A percentile compares a stretch with the other conserved stretches of the same genome.
Evolutionary conservation across 2,113 vertebrate genomes (phyloP).

Genomic region (Octodon degus): DNA sequence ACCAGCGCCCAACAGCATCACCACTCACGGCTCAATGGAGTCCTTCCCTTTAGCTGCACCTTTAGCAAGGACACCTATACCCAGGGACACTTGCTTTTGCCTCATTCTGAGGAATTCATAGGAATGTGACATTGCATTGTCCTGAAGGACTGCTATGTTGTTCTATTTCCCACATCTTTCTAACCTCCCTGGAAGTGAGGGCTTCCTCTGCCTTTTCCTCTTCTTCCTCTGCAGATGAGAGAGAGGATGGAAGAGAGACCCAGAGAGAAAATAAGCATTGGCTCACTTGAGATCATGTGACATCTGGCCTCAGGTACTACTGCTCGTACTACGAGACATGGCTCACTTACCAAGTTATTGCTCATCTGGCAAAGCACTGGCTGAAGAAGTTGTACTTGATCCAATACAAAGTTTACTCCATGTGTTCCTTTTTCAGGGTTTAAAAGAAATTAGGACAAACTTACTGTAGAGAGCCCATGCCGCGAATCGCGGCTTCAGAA

Average conservation of each 20-base stretch:
- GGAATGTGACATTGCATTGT: background rate
- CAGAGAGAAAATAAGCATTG: background rate
- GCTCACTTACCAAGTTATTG: background rate
- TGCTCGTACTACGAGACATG: background rate
- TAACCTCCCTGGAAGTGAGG: background rate
- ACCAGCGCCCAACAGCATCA: background rate
- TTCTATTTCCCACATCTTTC: background rate
- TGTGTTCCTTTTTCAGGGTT: background rate
- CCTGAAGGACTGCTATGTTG: background rate
- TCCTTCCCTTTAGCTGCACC: background rate
- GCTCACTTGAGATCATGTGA: background rate
- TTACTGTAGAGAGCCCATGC: no score
- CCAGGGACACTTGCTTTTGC: background rate
- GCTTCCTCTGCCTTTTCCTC: background rate
- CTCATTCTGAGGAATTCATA: background rate
- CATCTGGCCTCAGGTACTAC: background rate
- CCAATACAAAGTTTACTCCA: background rate
- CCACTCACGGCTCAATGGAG: background rate
- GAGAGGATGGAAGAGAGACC: background rate
- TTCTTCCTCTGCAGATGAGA: background rate
- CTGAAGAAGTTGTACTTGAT: background rate
- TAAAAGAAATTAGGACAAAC: background rate
- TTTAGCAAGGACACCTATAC: background rate
- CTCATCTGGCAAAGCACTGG: background rate
- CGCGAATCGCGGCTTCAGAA: no score